Percentiles rank a stretch among this genome's conserved stretches.
These are phyloP conservation scores for Tyrophagus putrescentiae DNA, from an alignment of 1,140 invertebrate genomes.

Conservation along the genomic window DNA sequence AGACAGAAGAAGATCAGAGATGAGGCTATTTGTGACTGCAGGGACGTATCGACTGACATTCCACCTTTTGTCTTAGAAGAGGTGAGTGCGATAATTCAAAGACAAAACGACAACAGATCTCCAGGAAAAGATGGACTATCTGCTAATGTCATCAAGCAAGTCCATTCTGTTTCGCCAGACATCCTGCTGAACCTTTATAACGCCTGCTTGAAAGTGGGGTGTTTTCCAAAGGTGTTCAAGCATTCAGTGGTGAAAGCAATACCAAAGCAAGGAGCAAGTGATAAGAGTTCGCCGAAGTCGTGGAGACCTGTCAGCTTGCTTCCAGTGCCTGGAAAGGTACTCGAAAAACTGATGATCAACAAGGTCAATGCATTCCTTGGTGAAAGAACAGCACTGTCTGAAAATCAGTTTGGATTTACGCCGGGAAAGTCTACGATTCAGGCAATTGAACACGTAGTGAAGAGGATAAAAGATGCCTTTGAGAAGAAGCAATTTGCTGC, in stretches of 20 bases:
- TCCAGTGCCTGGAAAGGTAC: conserved; percentile 16
- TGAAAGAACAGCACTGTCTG: background rate
- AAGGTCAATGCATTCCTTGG: background rate
- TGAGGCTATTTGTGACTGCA: background rate
- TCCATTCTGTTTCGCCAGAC: background rate
- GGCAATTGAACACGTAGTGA: too few relatives aligned
- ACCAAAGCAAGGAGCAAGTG: conserved; percentile 8
- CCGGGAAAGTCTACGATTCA: too few relatives aligned
- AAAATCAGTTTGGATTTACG: conserved; percentile 21
- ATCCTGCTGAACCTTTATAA: conserved; percentile 3
- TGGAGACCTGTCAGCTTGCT: conserved; percentile 19
- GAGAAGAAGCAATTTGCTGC: too few relatives aligned
- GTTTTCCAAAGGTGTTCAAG: conserved; percentile 17
- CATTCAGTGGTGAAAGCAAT: background rate
- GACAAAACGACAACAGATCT: conserved; percentile 1
- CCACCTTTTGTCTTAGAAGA: background rate
- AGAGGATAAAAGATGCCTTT: too few relatives aligned
- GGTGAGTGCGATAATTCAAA: background rate
- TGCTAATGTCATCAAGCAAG: conserved; percentile 5
- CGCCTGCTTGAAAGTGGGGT: background rate
- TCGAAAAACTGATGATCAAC: conserved; percentile 16
- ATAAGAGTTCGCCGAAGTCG: background rate
- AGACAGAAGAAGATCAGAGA: background rate
- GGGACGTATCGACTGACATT: background rate
- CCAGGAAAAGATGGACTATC: conserved; percentile 11